Base-by-base conservation (phyloP, 2,797 vertebrate species). In the Nannoperca australis region DNA sequence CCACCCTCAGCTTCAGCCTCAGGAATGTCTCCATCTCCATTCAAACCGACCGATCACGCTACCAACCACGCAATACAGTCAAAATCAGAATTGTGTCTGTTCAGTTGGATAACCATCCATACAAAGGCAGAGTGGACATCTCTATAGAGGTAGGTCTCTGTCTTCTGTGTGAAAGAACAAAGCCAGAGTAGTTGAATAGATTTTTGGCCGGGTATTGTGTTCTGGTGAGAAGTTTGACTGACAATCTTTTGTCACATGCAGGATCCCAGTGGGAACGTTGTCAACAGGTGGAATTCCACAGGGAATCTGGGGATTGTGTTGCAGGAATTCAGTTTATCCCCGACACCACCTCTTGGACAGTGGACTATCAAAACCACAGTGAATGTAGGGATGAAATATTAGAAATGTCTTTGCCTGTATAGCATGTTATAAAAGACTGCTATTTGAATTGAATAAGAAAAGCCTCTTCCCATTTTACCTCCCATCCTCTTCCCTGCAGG, bases 1-100 rank as follows among this genome's bases (percentile, higher is more conserved):
- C 79, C 70, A 75, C 53, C 24, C 47, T 95, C 58, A 11, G 13
- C 36, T 83, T 87, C 75, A 71, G 34, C 60, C 78, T 6, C 36
- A 85, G 73, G 38, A 92, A 79, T 0, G 79, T 94, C 55, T 85
- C 84, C 64, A 82, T 68, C 76, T 70, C 93, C 58, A 88, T 93
- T 56, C 94, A 94, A 73, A 95, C 89, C 0, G 90, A 94, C 83
- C 79, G 75, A 70, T 70, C 73, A 0, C 49, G 1, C 32, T 95
- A 94, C 86, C 85, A 67, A 15, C 91, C 92, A 0, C 93, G 88
- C 0, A 83, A 94, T 15, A 50, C 3, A 0, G 83, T 95, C 71
- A 84, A 47, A 84, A 71, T 90, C 59, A 59, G 94, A 73, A 44
- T 86, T 0, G 84, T 91, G 56, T 89, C 73, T 5, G 77, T 94